Evolutionary conservation across 2,888 invertebrate genomes (phyloP), one percentile per base, ranked within the genome.

Genomic region (Lamellibrachia columna): DNA sequence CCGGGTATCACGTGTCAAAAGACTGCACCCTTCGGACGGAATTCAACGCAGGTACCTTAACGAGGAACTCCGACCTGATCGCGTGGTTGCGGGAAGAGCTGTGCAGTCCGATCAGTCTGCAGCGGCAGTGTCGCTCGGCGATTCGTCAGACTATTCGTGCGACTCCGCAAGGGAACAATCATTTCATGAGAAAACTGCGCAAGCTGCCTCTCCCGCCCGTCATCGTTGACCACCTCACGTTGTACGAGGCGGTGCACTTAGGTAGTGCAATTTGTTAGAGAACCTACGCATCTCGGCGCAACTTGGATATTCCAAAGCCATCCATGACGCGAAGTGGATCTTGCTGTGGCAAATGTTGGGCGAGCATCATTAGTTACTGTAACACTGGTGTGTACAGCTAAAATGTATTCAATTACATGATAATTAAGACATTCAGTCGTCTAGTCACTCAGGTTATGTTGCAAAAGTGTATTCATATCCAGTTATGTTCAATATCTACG

Each of bases 1-100:
- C 93, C 7, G 93, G 93, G 2, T 93, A 93, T 92, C 93, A 93
- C 52, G 93, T 91, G n/a, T 93, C 93, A 7, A 91, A 92, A 28
- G 93, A 93, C 75, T 52, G 90, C 22, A 91, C 91, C 52, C 75
- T 93, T 15, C 91, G 92, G 52, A 9, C 22, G 52, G 92, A 93
- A 91, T 92, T 58, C 55, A 91, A 92, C 9, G 58, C 92, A 9
- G 92, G 93, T 53, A 52, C 90, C 15, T 55, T 93, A 9, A 90
- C 92, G 28, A 60, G 93, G 22, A 91, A 92, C 91, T 52, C 53
- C 52, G 60, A 92, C 58, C 91, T 93, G 53, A n/a, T 91, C 7
- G 53, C 90, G 15, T 93, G 92, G 92, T 52, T 93, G n/a, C 75
- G 75, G 2, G 90, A 91, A 7, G 93, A 93, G 58, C 92, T 92